Percentiles rank a stretch among this genome's conserved stretches.
Evolutionary conservation across 2,888 invertebrate genomes (phyloP).

Genomic region (Stenurella melanura): DNA sequence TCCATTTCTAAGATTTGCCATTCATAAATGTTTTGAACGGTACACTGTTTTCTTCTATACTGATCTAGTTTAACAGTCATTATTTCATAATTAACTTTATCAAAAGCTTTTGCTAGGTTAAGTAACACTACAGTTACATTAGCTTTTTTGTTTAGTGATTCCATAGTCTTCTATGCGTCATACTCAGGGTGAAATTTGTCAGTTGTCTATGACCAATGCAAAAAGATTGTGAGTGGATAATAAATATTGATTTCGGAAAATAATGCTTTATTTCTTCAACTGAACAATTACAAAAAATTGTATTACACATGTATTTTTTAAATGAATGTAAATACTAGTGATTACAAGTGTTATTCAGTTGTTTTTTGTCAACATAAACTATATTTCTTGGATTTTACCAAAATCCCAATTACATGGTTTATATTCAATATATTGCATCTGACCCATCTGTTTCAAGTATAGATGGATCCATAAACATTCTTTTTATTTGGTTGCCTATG

Average conservation of each 20-base stretch:
- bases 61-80: no score
- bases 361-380: neutral
- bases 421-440: neutral
- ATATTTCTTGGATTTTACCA: neutral
- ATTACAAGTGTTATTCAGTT: neutral
- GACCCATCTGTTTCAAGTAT: neutral
- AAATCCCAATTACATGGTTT: neutral
- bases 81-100: no score
- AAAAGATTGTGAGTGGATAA: no score
- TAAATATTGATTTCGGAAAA: neutral
- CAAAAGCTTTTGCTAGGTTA: no score
- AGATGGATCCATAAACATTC: neutral
- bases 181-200: no score
- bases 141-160: no score
- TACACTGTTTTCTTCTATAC: no score
- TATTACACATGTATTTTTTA: neutral
- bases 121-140: no score
- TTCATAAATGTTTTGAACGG: no score
- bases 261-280: constrained; percentile 3
- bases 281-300: neutral
- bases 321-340: neutral
- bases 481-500: neutral
- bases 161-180: no score
- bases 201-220: no score
- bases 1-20: no score